Evolutionary conservation across 2,113 vertebrate species (phyloP).

Genomic region (Colius striatus): DNA sequence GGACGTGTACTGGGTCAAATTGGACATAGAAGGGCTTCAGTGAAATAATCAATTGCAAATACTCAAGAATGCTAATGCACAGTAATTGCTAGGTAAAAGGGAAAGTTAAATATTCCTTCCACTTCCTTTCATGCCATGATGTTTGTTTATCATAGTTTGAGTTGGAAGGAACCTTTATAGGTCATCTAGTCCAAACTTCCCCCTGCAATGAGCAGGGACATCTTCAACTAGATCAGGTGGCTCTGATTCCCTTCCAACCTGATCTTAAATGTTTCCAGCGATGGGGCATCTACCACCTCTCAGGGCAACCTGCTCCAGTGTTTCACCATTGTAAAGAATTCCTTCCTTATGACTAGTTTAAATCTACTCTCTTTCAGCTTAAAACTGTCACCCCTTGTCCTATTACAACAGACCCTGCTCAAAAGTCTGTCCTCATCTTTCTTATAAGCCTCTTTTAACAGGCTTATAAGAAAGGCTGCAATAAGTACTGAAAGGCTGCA

Average conservation of each 20-base stretch:
- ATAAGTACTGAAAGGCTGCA: not conserved
- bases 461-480: not conserved
- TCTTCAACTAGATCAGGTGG: not conserved
- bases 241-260: fast-evolving
- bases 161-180: not conserved
- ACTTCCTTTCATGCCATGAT: not conserved
- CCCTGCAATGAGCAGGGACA: not conserved
- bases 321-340: not conserved
- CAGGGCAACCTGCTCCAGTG: not conserved
- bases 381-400: not conserved
- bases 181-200: not conserved
- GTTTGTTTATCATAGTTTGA: not conserved
- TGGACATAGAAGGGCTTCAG: not conserved
- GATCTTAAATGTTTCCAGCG: not conserved
- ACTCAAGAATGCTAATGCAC: not conserved
- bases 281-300: not conserved
- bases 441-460: not conserved
- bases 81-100: not conserved
- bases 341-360: not conserved
- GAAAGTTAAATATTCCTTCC: not conserved
- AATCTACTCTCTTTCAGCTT: not conserved
- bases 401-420: not conserved
- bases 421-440: not conserved
- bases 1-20: not conserved
- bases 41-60: not conserved